These are phyloP conservation scores for Nomada ruficornis DNA, from an alignment of 2,888 invertebrate species.

Conservation along the genomic window DNA sequence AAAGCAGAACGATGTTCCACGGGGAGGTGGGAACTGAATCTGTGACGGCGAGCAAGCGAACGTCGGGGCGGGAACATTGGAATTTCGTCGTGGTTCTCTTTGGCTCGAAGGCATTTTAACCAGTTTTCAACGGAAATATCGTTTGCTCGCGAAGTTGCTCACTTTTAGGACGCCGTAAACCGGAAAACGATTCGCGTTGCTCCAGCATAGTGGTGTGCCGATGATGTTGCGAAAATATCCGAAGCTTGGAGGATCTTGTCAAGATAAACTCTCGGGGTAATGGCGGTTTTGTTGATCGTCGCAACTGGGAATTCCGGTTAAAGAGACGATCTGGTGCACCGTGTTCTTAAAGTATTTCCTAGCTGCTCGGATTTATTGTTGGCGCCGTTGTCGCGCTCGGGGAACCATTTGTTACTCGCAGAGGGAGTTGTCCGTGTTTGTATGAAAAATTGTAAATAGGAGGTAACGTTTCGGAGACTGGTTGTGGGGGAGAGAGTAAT, in stretches of 20 bases:
- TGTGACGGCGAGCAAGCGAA: constrained; percentile 9
- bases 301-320: constrained; percentile 2
- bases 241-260: constrained; percentile 54
- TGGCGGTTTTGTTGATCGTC: not conserved
- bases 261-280: constrained; percentile 42
- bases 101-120: constrained; percentile 66
- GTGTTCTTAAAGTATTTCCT: not conserved
- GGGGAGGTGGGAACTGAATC: constrained; percentile 25
- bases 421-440: not conserved
- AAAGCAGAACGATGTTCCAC: not conserved
- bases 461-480: not conserved
- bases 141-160: constrained; percentile 59
- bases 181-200: constrained; percentile 51
- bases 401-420: not conserved
- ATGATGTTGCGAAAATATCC: constrained; percentile 38
- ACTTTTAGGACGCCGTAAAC: constrained; percentile 70
- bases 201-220: not conserved
- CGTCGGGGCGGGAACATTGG: constrained; percentile 45
- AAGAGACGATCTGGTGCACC: not conserved
- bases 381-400: not conserved
- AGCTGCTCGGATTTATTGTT: constrained; percentile 17
- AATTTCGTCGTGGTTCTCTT: constrained; percentile 70
- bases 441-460: not conserved
- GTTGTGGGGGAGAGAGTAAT: not conserved
- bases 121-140: constrained; percentile 66